Evolutionary conservation across 2,797 vertebrate species (phyloP).

Genomic region (Uromys caudimaculatus): DNA sequence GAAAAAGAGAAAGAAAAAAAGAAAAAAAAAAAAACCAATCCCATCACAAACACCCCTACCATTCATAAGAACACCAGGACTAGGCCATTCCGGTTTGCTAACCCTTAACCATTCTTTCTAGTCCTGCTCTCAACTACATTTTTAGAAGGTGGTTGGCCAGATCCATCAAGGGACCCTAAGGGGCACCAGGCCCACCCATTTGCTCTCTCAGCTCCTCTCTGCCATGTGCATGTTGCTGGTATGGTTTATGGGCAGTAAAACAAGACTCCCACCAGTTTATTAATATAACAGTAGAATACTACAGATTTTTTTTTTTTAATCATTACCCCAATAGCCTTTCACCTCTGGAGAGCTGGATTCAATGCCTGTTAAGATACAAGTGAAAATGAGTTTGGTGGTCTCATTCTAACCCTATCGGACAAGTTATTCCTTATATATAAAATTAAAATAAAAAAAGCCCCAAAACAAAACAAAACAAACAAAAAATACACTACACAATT

Average conservation of each 20-base stretch:
- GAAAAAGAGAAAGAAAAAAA: slow-evolving; percentile 67
- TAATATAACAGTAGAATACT: slow-evolving; percentile 87
- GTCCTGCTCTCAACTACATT: slow-evolving; percentile 69
- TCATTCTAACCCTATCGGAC: slow-evolving; percentile 85
- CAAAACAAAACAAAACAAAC: slow-evolving; percentile 67
- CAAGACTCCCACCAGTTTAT: slow-evolving; percentile 86
- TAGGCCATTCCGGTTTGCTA: slow-evolving; percentile 63
- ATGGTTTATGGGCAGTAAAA: slow-evolving; percentile 83
- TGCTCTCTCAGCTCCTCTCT: slow-evolving; percentile 78
- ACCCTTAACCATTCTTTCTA: slow-evolving; percentile 53
- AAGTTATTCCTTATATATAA: slow-evolving; percentile 84
- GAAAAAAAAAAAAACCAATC: slow-evolving; percentile 48
- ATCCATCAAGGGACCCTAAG: slow-evolving; percentile 81
- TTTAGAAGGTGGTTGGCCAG: slow-evolving; percentile 77
- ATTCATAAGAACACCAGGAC: slow-evolving; percentile 56
- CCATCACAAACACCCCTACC: slow-evolving; percentile 67
- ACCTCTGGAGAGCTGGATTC: slow-evolving; percentile 91
- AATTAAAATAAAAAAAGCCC: slow-evolving; percentile 73
- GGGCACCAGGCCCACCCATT: slow-evolving; percentile 80
- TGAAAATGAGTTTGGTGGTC: slow-evolving; percentile 89
- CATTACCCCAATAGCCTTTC: slow-evolving; percentile 91
- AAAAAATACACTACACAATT: slow-evolving; percentile 78
- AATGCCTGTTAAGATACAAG: slow-evolving; percentile 91
- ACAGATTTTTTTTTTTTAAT: slow-evolving; percentile 88
- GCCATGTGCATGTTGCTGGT: slow-evolving; percentile 80